These are phyloP conservation scores for Elmis aenea DNA, from an alignment of 2,888 invertebrate species.

Conservation along the genomic window DNA sequence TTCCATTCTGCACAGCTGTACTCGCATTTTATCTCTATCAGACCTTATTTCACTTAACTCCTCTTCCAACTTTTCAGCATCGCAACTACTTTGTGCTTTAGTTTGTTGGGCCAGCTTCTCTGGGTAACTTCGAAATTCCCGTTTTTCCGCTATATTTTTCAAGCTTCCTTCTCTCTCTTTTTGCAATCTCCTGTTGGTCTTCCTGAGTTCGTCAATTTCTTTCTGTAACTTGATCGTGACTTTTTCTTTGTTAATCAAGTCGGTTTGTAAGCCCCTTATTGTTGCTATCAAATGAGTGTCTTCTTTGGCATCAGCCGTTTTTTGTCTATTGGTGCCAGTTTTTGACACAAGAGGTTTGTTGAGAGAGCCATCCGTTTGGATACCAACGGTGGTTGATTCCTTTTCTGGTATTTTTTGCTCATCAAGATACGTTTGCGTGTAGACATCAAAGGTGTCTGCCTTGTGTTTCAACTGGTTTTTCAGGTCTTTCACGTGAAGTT, in stretches of 20 bases:
- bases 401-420: slow-evolving; percentile 36
- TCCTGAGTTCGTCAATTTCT: slow-evolving; percentile 70
- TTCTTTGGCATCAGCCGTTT: slow-evolving; percentile 55
- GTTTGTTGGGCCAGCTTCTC: slow-evolving; percentile 39
- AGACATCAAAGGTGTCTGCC: slow-evolving; percentile 46
- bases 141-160: slow-evolving; percentile 42
- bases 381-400: slow-evolving; percentile 33
- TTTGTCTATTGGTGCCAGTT: slow-evolving; percentile 11
- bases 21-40: slow-evolving; percentile 61
- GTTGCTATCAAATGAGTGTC: slow-evolving; percentile 75
- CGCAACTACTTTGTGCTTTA: slow-evolving; percentile 40
- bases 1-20: slow-evolving; percentile 53
- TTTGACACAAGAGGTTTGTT: slow-evolving; percentile 19
- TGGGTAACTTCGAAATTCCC: slow-evolving; percentile 38
- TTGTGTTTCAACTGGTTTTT: slow-evolving; percentile 41
- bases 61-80: slow-evolving; percentile 48
- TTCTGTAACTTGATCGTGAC: slow-evolving; percentile 65
- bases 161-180: slow-evolving; percentile 66
- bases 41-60: slow-evolving; percentile 50
- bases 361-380: slow-evolving; percentile 41
- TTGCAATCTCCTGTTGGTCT: slow-evolving; percentile 69
- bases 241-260: slow-evolving; percentile 69
- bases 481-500: slow-evolving; percentile 55
- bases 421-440: slow-evolving; percentile 40
- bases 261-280: slow-evolving; percentile 71